Base-by-base conservation (phyloP, 2,113 vertebrate genomes). In the Equus quagga region DNA sequence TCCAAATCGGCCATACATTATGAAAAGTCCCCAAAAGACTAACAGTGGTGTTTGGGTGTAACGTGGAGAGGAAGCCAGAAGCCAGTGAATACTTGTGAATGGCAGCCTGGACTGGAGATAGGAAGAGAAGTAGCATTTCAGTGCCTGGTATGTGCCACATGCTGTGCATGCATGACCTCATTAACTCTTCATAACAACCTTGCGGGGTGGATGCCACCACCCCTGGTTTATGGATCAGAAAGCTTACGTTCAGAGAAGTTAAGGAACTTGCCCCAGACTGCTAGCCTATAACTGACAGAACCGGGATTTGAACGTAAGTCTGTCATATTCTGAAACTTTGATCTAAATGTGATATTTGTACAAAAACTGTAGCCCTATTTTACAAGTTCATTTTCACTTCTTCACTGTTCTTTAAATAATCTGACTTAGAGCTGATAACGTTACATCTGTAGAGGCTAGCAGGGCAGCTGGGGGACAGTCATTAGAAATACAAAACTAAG, bases 101-200 rank as follows among this genome's bases (percentile, higher is more conserved):
- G 18, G 36, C 6, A 11, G 21, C 31, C 2, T 18, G 75, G 31
- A 8, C 2, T 36, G 65, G 28, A 44, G 51, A 13, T 51, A 46
- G 44, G 54, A 3, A 1, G 17, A 6, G 28, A 72, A 2, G 44
- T 19, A 21, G 60, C 36, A 6, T 21, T 28, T 24, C 62, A 51
- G 58, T 5, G 28, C 13, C 14, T 11, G 1, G 1, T 4, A 8
- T 14, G 41, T 11, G 28, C 79, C 44, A 10, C 6, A 14, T 44
- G 13, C 51, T 4, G 49, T 54, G 21, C 46, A 4, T 26, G 33
- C n/a, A 17, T 28, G 28, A 26, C 26, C 36, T 95, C 12, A 23
- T 28, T 1, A 24, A 24, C 64, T 9, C 17, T 54, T 23, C 1
- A 0, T 49, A 13, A 41, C n/a, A 4, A 6, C 8, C 23, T 0